Evolutionary conservation across 2,113 vertebrate genomes (phyloP).

Genomic region (Rhizomys pruinosus): DNA sequence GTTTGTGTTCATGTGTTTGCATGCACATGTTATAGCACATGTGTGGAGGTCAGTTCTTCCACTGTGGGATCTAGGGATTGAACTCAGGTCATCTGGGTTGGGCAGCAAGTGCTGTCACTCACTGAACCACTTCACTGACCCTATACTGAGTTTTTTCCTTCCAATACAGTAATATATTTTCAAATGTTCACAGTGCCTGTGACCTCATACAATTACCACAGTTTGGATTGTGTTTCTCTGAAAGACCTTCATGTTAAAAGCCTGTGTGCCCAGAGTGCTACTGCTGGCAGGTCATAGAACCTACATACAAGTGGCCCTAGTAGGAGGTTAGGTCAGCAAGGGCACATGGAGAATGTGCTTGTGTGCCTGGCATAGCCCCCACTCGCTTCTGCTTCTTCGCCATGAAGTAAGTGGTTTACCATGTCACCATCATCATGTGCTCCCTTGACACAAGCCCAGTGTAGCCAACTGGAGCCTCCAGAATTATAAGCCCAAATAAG

Average conservation of each 20-base stretch:
- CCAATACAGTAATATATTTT: constrained; percentile 43
- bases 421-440: background rate
- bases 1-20: too few species aligned
- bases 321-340: background rate
- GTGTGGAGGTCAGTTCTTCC: too few species aligned
- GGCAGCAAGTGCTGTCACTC: background rate
- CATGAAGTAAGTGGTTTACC: background rate
- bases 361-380: background rate
- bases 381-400: background rate
- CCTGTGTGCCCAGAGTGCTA: too few species aligned
- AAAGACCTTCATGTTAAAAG: background rate
- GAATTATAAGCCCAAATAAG: background rate
- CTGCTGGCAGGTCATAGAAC: too few species aligned
- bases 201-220: background rate
- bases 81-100: too few species aligned
- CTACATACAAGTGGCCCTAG: background rate
- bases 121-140: too few species aligned
- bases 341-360: background rate
- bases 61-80: too few species aligned
- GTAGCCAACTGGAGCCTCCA: too few species aligned
- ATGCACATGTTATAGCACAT: too few species aligned
- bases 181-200: constrained; percentile 38
- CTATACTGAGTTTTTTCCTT: background rate
- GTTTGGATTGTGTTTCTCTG: background rate
- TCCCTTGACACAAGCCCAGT: background rate